A percentile compares a stretch with the other conserved stretches of the same genome.
Evolutionary conservation across 1,140 invertebrate species (phyloP).

Genomic region (Sarcophaga peregrina): DNA sequence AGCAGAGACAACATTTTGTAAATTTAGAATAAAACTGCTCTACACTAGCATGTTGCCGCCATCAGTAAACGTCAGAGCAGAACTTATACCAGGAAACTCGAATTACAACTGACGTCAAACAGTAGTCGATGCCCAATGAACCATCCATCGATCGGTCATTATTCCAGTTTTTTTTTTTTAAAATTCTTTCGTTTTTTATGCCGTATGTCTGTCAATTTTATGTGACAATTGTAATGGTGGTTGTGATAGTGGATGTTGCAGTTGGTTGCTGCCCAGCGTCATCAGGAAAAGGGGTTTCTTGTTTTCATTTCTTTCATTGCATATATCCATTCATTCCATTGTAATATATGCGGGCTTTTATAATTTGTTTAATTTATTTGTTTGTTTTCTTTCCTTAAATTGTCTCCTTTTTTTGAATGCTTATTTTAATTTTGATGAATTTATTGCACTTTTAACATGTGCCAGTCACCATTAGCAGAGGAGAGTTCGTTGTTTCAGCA

Average conservation of each 20-base stretch:
- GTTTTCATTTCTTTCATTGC: neutral
- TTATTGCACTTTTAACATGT: neutral
- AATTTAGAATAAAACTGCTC: too few species aligned
- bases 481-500: neutral
- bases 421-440: constrained; percentile 7
- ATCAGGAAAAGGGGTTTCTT: neutral
- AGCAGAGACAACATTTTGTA: too few species aligned
- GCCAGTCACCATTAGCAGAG: neutral
- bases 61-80: too few species aligned
- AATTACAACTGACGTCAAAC: too few species aligned
- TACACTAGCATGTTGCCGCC: too few species aligned
- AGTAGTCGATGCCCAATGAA: too few species aligned
- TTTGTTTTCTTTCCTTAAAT: neutral
- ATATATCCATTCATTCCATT: too few species aligned
- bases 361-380: constrained; percentile 16
- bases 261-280: neutral
- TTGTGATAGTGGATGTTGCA: neutral
- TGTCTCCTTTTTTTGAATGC: neutral
- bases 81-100: too few species aligned
- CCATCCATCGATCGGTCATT: too few species aligned
- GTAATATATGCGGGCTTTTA: neutral
- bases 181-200: too few species aligned
- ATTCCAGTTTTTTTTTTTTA: too few species aligned
- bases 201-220: too few species aligned
- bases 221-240: neutral